These are phyloP conservation scores for Oligia latruncula DNA, from an alignment of 2,888 invertebrate genomes.

Conservation along the genomic window DNA sequence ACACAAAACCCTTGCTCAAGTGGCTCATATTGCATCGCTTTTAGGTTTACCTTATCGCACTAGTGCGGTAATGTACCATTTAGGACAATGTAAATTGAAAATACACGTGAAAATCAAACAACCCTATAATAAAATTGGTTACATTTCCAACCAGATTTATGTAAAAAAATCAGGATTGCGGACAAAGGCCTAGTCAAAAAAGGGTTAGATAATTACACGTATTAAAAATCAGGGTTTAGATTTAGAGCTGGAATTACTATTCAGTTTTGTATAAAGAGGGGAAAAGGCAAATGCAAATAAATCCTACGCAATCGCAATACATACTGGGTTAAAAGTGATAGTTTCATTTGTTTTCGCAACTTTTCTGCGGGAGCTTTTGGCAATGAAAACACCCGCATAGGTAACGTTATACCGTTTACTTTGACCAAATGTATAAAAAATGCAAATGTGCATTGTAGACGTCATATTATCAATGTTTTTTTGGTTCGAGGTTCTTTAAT, in stretches of 20 bases:
- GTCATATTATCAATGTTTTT: conserved; percentile 11
- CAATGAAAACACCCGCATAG: conserved; percentile 44
- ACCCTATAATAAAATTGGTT: neutral
- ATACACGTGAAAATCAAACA: neutral
- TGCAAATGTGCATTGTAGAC: neutral
- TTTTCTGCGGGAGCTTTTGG: conserved; percentile 16
- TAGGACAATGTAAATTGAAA: neutral
- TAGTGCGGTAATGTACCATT: conserved; percentile 2
- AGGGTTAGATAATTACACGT: neutral
- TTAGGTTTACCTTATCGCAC: neutral
- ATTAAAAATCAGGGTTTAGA: conserved; percentile 14
- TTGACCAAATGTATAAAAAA: conserved; percentile 8
- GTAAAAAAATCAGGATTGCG: conserved; percentile 14
- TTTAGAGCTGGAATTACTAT: conserved; percentile 3
- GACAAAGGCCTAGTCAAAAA: conserved; percentile 15
- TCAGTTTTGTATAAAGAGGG: conserved; percentile 5
- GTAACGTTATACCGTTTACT: neutral
- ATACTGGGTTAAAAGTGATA: conserved; percentile 7
- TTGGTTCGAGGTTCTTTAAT: conserved; percentile 7
- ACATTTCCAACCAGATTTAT: conserved; percentile 8
- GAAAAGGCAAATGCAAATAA: conserved; percentile 20
- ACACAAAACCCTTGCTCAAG: too few relatives aligned
- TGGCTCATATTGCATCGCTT: neutral
- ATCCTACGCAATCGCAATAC: conserved; percentile 14
- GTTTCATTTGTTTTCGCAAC: conserved; percentile 21